A percentile compares a stretch with the other conserved stretches of the same genome.
phyloP scores from a whole-genome alignment of 2,888 invertebrate genomes.

The Antheraea yamamai region DNA sequence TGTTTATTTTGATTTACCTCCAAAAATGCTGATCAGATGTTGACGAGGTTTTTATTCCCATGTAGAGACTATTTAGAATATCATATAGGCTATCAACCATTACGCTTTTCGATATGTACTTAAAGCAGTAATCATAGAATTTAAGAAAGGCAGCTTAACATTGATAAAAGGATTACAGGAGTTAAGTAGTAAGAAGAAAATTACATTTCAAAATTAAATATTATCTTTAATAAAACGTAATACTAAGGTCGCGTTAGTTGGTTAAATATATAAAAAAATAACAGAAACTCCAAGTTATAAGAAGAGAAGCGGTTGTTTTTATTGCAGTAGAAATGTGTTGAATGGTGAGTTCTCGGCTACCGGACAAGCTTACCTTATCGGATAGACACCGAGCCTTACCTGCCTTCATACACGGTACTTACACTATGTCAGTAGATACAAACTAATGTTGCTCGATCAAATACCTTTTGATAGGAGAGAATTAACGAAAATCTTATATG shows the following conservation, averaged over 20 bases:
- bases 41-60: too few species aligned
- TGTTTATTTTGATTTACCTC: too few species aligned
- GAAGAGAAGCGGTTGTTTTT: slow-evolving; percentile 44
- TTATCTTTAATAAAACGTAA: background rate
- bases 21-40: too few species aligned
- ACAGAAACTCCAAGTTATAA: background rate
- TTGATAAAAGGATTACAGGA: too few species aligned
- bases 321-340: slow-evolving; percentile 50
- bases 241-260: background rate
- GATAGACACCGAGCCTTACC: slow-evolving; percentile 48
- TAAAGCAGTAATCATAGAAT: too few species aligned
- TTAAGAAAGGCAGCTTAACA: too few species aligned
- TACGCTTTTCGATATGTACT: too few species aligned
- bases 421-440: background rate
- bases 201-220: background rate
- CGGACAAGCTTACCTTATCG: slow-evolving; percentile 66
- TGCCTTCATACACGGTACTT: background rate
- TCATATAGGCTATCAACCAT: too few species aligned
- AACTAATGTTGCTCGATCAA: background rate
- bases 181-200: background rate
- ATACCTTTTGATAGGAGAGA: too few species aligned
- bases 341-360: slow-evolving; percentile 53
- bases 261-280: background rate
- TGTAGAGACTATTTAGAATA: too few species aligned
- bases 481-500: too few species aligned